Evolutionary conservation across 2,113 vertebrate species (phyloP).

Genomic region (Catharus minimus): DNA sequence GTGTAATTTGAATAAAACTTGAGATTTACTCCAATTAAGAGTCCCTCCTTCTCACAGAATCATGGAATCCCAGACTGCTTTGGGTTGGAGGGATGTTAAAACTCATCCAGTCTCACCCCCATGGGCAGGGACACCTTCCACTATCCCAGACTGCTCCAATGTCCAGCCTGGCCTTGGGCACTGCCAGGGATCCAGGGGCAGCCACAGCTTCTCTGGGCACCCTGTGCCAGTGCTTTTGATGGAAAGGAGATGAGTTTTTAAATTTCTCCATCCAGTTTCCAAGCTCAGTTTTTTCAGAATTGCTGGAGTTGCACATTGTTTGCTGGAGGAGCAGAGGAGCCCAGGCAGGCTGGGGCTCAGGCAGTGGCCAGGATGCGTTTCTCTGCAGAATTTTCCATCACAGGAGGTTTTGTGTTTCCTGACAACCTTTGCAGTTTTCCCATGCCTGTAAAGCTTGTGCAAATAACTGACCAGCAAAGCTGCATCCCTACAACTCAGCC

Average conservation of each 20-base stretch:
- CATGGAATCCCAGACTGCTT: background rate
- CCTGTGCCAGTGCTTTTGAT: background rate
- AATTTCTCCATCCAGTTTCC: background rate
- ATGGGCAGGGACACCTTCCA: background rate
- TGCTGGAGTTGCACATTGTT: background rate
- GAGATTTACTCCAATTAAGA: background rate
- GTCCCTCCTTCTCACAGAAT: background rate
- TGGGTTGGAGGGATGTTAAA: background rate
- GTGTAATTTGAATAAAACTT: background rate
- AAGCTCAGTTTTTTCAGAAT: background rate
- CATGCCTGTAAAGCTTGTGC: background rate
- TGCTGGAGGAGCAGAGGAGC: background rate
- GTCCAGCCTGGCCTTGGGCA: accelerated
- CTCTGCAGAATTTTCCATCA: background rate
- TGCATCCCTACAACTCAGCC: accelerated
- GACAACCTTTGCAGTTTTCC: background rate
- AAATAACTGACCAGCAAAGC: background rate
- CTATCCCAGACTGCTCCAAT: accelerated
- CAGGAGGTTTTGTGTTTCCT: background rate
- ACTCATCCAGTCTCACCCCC: background rate
- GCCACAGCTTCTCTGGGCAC: background rate
- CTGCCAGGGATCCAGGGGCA: background rate
- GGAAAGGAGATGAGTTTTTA: accelerated
- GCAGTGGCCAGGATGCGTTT: background rate
- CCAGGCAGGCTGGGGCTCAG: background rate